Percentiles rank a stretch among this genome's conserved stretches.
phyloP scores from a whole-genome alignment of 1,140 invertebrate species.

The Pachypsylla venusta region DNA sequence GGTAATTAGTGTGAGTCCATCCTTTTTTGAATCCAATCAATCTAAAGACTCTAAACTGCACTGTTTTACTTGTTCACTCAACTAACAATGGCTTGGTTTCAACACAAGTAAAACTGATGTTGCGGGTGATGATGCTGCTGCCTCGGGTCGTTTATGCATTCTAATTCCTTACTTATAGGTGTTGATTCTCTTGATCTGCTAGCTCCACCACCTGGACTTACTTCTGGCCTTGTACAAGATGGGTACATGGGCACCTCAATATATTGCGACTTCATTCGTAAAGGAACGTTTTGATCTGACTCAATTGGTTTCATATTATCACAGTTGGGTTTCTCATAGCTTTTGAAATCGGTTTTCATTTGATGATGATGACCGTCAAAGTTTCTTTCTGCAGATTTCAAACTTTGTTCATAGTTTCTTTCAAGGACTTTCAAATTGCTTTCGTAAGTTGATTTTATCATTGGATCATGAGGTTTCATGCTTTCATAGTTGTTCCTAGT shows the following conservation, averaged over 20 bases:
- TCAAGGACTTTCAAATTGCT: conserved; percentile 3
- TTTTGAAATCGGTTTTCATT: background rate
- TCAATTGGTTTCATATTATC: background rate
- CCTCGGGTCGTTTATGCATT: background rate
- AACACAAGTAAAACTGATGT: conserved; percentile 2
- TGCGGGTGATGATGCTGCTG: background rate
- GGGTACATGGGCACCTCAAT: conserved; percentile 7
- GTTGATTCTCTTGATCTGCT: conserved; percentile 5
- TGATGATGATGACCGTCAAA: background rate
- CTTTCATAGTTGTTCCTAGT: background rate
- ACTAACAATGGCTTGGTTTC: too few species aligned
- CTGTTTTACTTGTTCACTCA: too few species aligned
- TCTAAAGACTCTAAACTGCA: too few species aligned
- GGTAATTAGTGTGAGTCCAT: too few species aligned
- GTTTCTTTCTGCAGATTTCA: background rate
- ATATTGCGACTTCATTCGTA: conserved; percentile 3
- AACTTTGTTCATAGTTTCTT: background rate
- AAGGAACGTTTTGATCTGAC: background rate
- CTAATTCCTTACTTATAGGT: background rate
- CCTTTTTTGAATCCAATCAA: too few species aligned
- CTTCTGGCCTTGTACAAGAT: background rate
- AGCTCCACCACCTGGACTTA: background rate
- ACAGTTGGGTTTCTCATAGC: background rate
- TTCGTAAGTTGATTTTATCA: background rate
- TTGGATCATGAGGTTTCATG: conserved; percentile 2